Evolutionary conservation across 2,113 vertebrate genomes (phyloP).

Genomic region (Notechis scutatus): DNA sequence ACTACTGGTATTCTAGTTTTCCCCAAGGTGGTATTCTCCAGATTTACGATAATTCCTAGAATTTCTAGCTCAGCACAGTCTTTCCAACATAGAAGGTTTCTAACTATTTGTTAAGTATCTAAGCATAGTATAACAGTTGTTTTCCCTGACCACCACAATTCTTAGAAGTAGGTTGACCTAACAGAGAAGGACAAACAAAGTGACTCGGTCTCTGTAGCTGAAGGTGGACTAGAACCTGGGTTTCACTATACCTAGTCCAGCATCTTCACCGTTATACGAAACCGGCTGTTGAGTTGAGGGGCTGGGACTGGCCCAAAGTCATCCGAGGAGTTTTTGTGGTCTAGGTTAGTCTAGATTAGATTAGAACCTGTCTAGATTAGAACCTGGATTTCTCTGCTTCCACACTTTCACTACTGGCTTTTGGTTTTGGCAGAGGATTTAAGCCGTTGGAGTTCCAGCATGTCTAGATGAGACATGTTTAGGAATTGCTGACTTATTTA

Average conservation of each 20-base stretch:
- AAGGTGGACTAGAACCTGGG: neutral
- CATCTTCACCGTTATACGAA: neutral
- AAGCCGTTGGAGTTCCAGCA: neutral
- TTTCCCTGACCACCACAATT: neutral
- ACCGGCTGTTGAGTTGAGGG: neutral
- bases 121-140: neutral
- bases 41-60: neutral
- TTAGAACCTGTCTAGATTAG: neutral
- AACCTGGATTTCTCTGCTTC: neutral
- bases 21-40: neutral
- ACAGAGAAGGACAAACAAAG: neutral
- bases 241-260: neutral
- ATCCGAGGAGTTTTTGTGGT: neutral
- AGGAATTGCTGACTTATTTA: neutral
- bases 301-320: neutral
- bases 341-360: neutral
- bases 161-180: neutral
- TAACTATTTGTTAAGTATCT: neutral
- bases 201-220: neutral
- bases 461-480: neutral
- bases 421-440: neutral
- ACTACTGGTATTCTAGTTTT: neutral
- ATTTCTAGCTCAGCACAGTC: neutral
- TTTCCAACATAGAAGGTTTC: neutral
- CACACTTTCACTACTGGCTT: neutral